Percentiles rank a stretch among this genome's conserved stretches.
phyloP scores from a whole-genome alignment of 2,797 vertebrate species.

The Podarcis siculus region DNA sequence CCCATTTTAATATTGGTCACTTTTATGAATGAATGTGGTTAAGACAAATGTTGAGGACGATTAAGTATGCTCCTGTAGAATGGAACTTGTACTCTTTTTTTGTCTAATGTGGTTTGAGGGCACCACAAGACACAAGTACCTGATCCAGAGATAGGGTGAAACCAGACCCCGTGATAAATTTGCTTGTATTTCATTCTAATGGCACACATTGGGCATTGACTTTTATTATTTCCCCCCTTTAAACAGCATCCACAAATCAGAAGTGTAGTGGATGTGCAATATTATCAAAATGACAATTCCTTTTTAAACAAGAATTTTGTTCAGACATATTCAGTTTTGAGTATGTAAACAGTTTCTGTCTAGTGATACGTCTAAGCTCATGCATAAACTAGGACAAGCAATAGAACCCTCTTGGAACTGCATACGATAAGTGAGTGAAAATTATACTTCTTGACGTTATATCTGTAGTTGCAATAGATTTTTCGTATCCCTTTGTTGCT shows the following conservation, averaged over 20 bases:
- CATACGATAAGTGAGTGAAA: slow-evolving; percentile 59
- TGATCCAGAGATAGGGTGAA: neutral
- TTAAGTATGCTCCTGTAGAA: neutral
- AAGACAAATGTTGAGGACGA: neutral
- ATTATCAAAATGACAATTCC: slow-evolving; percentile 44
- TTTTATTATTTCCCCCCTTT: slow-evolving; percentile 11
- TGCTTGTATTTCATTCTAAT: neutral
- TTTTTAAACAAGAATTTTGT: slow-evolving; percentile 43
- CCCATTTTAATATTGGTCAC: slow-evolving; percentile 49
- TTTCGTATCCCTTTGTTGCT: slow-evolving; percentile 83
- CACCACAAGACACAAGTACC: neutral
- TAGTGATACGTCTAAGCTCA: slow-evolving; percentile 39
- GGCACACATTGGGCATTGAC: neutral
- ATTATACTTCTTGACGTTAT: slow-evolving; percentile 56
- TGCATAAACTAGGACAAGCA: slow-evolving; percentile 26
- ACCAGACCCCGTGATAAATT: neutral
- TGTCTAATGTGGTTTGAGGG: slow-evolving; percentile 9
- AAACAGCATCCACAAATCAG: slow-evolving; percentile 58
- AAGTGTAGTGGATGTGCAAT: slow-evolving; percentile 55
- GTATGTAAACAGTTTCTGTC: slow-evolving; percentile 29
- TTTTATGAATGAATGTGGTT: neutral
- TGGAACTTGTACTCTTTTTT: neutral
- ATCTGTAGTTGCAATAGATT: slow-evolving; percentile 73
- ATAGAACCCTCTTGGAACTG: neutral
- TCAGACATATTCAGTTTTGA: slow-evolving; percentile 33